Percentiles rank a stretch among this genome's conserved stretches.
Conservation (phyloP, 1,140 invertebrate genomes). For the Bombus balteatus region DNA sequence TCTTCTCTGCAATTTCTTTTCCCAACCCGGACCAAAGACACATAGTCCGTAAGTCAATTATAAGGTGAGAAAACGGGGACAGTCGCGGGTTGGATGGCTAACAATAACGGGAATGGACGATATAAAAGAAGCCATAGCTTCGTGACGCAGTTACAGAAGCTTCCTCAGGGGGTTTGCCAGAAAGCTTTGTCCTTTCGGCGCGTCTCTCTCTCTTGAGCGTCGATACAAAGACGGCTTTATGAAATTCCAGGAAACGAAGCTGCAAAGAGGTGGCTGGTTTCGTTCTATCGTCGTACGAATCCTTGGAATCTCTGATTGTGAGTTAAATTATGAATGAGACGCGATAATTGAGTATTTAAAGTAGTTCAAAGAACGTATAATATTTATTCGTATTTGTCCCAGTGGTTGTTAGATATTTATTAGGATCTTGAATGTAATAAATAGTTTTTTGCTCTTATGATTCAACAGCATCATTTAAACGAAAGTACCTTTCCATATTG, state of each 20-base stretch:
- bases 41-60: slow-evolving; percentile 63
- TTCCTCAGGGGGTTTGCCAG: slow-evolving; percentile 10
- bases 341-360: no score
- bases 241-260: not conserved
- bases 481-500: no score
- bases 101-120: slow-evolving; percentile 30
- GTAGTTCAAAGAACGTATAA: no score
- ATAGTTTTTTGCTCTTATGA: no score
- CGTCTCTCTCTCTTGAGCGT: not conserved
- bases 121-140: slow-evolving; percentile 10
- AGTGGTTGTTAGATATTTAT: no score
- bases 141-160: slow-evolving; percentile 13
- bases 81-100: not conserved
- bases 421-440: no score
- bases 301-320: not conserved
- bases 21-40: slow-evolving; percentile 33
- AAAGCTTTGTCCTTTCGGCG: not conserved
- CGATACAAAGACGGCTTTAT: slow-evolving; percentile 7
- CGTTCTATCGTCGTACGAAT: not conserved
- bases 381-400: no score
- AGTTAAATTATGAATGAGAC: no score
- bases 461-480: no score
- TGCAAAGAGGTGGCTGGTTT: not conserved
- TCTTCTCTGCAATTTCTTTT: slow-evolving; percentile 55
- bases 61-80: slow-evolving; percentile 24